Percentiles rank a stretch among this genome's conserved stretches.
phyloP scores from a whole-genome alignment of 2,797 vertebrate genomes.

The Oreochromis mossambicus region DNA sequence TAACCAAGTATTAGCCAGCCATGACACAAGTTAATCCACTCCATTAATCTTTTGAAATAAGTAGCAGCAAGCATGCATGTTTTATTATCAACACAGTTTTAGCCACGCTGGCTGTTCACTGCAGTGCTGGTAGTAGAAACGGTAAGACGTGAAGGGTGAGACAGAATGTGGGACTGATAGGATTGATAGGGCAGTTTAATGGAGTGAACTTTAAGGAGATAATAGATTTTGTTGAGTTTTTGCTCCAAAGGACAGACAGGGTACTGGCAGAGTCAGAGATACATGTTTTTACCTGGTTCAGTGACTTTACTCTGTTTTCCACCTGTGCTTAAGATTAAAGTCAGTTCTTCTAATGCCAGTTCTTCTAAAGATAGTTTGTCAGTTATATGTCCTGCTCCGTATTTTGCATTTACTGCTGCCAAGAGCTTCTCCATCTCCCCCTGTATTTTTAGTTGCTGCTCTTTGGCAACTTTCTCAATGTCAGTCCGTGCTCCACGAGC shows the following conservation, averaged over 20 bases:
- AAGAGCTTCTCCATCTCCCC: conserved; percentile 53
- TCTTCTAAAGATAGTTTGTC: not conserved
- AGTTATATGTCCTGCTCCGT: not conserved
- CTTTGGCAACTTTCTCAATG: conserved; percentile 60
- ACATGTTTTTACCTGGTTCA: not conserved
- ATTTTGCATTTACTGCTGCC: conserved; percentile 14
- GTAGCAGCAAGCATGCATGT: not conserved
- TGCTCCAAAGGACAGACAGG: not conserved
- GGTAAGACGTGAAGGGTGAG: not conserved
- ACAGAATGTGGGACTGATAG: not conserved
- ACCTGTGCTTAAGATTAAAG: not conserved
- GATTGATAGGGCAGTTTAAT: not conserved
- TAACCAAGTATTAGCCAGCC: not conserved
- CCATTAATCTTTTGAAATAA: not conserved
- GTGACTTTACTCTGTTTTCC: not conserved
- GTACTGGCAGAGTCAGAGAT: not conserved
- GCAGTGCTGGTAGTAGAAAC: not conserved
- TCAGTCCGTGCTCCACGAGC: conserved; percentile 32
- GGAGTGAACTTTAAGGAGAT: not conserved
- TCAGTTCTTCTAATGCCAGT: not conserved
- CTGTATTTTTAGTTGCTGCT: conserved; percentile 61
- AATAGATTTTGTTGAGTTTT: not conserved
- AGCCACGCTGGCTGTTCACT: not conserved
- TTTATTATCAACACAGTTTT: not conserved
- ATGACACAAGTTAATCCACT: not conserved